Evolutionary conservation across 2,797 vertebrate genomes (phyloP), one percentile per base, ranked within the genome.

Genomic region (Xiphophorus birchmanni): DNA sequence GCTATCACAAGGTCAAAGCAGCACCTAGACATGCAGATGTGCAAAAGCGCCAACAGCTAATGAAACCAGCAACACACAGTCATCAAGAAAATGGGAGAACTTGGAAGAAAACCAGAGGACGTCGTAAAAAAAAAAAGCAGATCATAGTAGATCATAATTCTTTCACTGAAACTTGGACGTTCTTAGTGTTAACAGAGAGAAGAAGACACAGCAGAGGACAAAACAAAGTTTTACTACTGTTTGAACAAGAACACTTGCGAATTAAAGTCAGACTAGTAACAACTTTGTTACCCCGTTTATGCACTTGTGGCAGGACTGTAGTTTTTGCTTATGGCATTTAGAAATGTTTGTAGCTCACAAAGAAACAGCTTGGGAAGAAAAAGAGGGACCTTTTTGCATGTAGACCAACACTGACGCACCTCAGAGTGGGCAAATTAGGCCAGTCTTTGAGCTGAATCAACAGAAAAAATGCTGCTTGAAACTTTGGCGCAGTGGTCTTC

Each of bases 31-130:
- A 85, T 54, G 71, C 82, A 81, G 29, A 84, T 79, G 83, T 69
- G 79, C 85, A 65, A 84, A 90, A 86, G 80, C 76, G 58, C 76
- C 84, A 82, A 54, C 48, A 85, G 79, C 47, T 78, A 82, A 87
- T 73, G n/a, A 78, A 77, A 63, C 47, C 73, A 60, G 81, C 48
- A 78, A 75, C 85, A 50, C 75, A 58, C 35, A 65, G 44, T 21
- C 13, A 77, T 32, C 45, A 71, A 40, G 40, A 54, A 44, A 72
- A 80, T 4, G 40, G 6, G 44, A 87, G 84, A 84, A 52, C 21
- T 7, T 54, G 74, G 54, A 82, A n/a, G 47, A 45, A 56, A 60
- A 77, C 54, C 52, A 10, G 21, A 72, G n/a, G 8, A 63, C 4
- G 42, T 74, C 48, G 37, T 15, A 52, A 52, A 52, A 50, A 47